A percentile compares a stretch with the other conserved stretches of the same genome.
phyloP scores from a whole-genome alignment of 2,113 vertebrate species.

The Silurus meridionalis region DNA sequence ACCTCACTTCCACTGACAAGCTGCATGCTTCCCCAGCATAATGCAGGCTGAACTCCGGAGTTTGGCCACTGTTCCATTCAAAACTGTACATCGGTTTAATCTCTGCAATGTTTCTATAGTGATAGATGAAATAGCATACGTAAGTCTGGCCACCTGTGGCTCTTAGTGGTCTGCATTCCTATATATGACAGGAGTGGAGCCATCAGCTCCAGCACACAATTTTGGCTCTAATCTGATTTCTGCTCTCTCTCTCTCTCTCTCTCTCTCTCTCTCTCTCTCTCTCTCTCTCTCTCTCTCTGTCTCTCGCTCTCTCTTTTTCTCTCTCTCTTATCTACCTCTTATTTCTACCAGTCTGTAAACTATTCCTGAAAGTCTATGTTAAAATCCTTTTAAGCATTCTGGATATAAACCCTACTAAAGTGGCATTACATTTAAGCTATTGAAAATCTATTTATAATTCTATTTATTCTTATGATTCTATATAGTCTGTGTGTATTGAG shows the following conservation, averaged over 20 bases:
- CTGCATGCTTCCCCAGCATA: slow-evolving; percentile 1
- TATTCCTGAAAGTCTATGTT: not conserved
- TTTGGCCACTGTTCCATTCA: slow-evolving; percentile 28
- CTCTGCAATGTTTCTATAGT: slow-evolving; percentile 28
- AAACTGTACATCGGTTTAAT: slow-evolving; percentile 42
- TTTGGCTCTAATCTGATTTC: not conserved
- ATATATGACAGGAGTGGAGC: slow-evolving; percentile 37
- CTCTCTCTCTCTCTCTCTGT: not conserved
- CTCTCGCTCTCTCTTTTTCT: not conserved
- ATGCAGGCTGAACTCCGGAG: slow-evolving; percentile 28
- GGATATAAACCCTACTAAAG: not conserved
- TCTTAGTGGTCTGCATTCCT: slow-evolving; percentile 39
- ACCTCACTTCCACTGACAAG: slow-evolving; percentile 29
- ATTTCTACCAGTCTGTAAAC: slow-evolving; percentile 5
- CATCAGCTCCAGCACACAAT: slow-evolving; percentile 29
- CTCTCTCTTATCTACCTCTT: not conserved
- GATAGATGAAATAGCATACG: slow-evolving; percentile 45
- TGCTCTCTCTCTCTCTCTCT: not conserved
- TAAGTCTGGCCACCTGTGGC: slow-evolving; percentile 48
- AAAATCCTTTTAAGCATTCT: not conserved
- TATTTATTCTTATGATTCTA: no score
- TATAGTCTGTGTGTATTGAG: not conserved
- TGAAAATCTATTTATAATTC: slow-evolving; percentile 8
- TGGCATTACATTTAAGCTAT: not conserved
- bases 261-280: not conserved